phyloP scores from a whole-genome alignment of 2,113 vertebrate genomes.

The Heterotilapia buettikoferi region DNA sequence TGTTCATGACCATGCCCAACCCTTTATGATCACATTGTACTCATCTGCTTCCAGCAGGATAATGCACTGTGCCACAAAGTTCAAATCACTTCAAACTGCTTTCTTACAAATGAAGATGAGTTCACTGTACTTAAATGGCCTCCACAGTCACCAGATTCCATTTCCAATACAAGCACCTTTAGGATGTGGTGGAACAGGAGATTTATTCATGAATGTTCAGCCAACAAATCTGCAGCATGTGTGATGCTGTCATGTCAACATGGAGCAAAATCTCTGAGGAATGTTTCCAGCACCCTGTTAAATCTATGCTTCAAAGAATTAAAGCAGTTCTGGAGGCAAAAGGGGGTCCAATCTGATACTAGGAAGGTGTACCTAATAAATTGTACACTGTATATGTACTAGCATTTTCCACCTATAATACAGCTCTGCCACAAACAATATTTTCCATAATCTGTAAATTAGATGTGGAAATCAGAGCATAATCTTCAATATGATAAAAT shows the following conservation, averaged over 20 bases:
- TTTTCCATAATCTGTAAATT: neutral
- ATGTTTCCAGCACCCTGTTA: neutral
- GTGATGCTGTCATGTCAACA: neutral
- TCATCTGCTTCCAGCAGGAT: neutral
- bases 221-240: neutral
- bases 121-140: neutral
- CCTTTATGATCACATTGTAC: neutral
- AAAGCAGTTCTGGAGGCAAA: neutral
- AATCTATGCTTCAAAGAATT: neutral
- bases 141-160: neutral
- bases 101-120: neutral
- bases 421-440: neutral
- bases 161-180: neutral
- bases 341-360: neutral
- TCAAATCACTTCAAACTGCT: neutral
- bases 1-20: neutral
- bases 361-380: neutral
- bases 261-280: neutral
- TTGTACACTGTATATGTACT: neutral
- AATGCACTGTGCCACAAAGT: neutral
- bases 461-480: neutral
- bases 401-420: neutral
- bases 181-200: neutral
- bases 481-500: neutral
- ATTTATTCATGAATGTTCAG: neutral